Evolutionary conservation across 2,888 invertebrate species (phyloP).

Genomic region (Sepioteuthis lessoniana): DNA sequence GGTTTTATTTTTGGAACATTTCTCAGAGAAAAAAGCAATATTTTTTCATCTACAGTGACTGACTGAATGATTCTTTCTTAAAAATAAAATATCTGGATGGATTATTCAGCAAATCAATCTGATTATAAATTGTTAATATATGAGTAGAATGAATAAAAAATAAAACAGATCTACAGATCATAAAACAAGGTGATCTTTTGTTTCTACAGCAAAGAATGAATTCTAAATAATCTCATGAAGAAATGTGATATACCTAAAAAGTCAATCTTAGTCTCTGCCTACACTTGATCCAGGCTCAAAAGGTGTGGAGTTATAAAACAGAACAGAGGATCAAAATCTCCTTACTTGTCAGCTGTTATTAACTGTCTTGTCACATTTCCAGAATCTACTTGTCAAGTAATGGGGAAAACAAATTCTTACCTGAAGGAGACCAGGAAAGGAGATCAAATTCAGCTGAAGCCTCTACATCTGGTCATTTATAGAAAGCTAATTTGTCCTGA

Average conservation of each 20-base stretch:
- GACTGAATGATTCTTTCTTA: no score
- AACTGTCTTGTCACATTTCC: neutral
- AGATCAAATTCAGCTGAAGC: neutral
- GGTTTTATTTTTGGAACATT: no score
- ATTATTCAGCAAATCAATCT: neutral
- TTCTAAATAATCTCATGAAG: conserved; percentile 7
- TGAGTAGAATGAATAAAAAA: neutral
- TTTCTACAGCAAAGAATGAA: neutral
- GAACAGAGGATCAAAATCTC: neutral
- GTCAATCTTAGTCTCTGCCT: neutral
- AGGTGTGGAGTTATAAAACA: neutral
- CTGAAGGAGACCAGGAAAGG: neutral
- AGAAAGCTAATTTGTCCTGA: conserved; percentile 33
- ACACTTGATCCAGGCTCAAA: conserved; percentile 33
- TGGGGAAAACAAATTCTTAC: neutral
- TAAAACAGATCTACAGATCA: neutral
- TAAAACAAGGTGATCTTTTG: neutral
- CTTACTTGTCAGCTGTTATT: conserved; percentile 33
- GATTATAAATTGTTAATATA: neutral
- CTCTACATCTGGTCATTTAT: conserved; percentile 21
- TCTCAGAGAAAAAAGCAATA: no score
- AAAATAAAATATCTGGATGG: neutral
- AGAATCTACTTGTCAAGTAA: conserved; percentile 6
- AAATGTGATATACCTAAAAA: neutral
- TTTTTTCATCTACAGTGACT: no score